Percentiles rank a stretch among this genome's conserved stretches.
Conservation (phyloP, 2,797 vertebrate species). For the Sciurus carolinensis region DNA sequence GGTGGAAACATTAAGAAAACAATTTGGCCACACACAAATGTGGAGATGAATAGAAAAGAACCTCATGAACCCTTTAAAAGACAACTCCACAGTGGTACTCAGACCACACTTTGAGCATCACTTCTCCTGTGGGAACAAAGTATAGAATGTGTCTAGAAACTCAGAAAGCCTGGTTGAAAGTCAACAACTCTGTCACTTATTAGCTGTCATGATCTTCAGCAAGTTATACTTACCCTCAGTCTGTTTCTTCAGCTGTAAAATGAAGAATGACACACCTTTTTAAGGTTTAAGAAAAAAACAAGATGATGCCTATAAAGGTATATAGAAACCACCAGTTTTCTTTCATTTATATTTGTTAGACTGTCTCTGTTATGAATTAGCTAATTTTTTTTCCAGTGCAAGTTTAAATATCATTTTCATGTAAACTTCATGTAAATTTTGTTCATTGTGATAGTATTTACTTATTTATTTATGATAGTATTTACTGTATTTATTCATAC, state of each 20-base stretch:
- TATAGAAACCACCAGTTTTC: neutral
- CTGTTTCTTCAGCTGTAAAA: constrained; percentile 10
- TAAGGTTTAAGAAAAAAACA: neutral
- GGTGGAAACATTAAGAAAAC: neutral
- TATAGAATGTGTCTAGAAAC: neutral
- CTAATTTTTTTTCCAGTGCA: neutral
- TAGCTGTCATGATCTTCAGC: neutral
- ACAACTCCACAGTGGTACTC: neutral
- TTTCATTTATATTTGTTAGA: neutral
- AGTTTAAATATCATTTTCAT: neutral
- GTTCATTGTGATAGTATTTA: neutral
- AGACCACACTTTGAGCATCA: neutral
- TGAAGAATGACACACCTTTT: neutral
- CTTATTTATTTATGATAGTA: neutral
- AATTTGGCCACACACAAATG: neutral
- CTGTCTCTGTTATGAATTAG: neutral
- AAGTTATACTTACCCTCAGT: neutral
- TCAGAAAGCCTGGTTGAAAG: constrained; percentile 1
- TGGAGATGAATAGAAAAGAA: neutral
- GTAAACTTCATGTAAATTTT: constrained; percentile 6
- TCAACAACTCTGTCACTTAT: neutral
- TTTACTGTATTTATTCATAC: neutral
- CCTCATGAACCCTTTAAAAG: neutral
- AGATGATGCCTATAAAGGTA: neutral
- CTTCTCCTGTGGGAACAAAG: neutral